Conservation (phyloP, 2,797 vertebrate species). For the Delichon dasypus region DNA sequence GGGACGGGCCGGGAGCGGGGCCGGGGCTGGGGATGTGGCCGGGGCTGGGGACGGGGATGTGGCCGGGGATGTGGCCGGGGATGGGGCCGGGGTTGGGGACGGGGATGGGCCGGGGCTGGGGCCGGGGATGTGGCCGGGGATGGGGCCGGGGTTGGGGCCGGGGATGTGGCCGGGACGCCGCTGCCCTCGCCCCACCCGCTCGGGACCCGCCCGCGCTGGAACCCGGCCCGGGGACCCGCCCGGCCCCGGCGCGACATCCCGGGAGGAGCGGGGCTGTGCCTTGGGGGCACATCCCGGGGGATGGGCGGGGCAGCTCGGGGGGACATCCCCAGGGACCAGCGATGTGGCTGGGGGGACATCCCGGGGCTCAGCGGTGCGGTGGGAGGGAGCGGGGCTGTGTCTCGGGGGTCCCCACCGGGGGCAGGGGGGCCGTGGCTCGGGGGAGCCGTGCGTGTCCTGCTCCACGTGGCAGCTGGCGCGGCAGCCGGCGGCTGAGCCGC, state of each 20-base stretch:
- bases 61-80: too few species aligned
- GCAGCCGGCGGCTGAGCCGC: background rate
- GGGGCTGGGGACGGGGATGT: background rate
- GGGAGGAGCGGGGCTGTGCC: background rate
- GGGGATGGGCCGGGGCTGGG: too few species aligned
- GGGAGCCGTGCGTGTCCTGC: background rate
- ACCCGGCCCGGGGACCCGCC: background rate
- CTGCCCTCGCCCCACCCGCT: background rate
- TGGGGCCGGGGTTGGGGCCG: too few species aligned
- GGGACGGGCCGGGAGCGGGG: background rate
- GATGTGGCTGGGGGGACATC: background rate
- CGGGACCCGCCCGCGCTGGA: background rate
- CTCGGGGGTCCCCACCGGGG: background rate
- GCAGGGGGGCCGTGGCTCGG: background rate
- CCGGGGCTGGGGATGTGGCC: too few species aligned
- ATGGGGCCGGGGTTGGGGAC: background rate
- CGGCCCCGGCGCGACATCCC: background rate
- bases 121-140: too few species aligned
- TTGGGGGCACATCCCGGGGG: too few species aligned
- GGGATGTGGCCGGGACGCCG: background rate
- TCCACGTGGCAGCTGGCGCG: constrained; percentile 6
- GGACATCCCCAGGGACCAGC: too few species aligned
- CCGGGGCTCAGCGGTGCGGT: fast-evolving
- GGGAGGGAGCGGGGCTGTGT: background rate
- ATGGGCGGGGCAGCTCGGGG: background rate